phyloP scores from a whole-genome alignment of 2,113 vertebrate species.

The Chionomys nivalis region DNA sequence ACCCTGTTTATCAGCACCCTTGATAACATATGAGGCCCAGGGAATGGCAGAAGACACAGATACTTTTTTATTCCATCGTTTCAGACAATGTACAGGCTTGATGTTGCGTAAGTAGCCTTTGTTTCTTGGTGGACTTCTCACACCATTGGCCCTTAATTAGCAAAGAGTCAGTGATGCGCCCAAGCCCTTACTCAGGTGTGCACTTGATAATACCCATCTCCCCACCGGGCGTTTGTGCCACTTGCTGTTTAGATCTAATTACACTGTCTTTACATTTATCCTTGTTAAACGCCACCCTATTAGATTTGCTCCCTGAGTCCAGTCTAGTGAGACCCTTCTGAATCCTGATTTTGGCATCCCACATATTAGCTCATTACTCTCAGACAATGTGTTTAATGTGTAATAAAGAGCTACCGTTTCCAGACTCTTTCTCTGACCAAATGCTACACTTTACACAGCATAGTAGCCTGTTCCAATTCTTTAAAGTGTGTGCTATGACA shows the following conservation, averaged over 20 bases:
- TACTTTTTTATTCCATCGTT: not conserved
- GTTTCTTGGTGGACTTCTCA: not conserved
- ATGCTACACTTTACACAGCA: accelerated
- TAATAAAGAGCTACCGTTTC: not conserved
- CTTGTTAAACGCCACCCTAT: slow-evolving; percentile 35
- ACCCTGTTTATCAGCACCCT: not conserved
- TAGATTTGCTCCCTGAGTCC: slow-evolving; percentile 31
- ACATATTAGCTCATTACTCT: slow-evolving; percentile 46
- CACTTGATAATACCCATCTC: not conserved
- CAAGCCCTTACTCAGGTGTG: not conserved
- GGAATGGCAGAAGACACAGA: not conserved
- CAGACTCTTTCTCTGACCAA: not conserved
- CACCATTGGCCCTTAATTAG: slow-evolving; percentile 1
- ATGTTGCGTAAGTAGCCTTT: not conserved
- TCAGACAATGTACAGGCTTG: not conserved
- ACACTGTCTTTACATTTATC: slow-evolving; percentile 19
- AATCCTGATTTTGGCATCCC: slow-evolving; percentile 29
- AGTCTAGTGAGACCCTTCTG: slow-evolving; percentile 8
- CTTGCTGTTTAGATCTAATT: not conserved
- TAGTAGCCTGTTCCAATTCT: accelerated
- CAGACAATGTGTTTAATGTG: not conserved
- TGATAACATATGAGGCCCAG: not conserved
- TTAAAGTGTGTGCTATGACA: not conserved
- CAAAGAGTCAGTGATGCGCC: not conserved
- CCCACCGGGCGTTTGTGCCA: not conserved